Percentiles rank a stretch among this genome's conserved stretches.
phyloP scores from a whole-genome alignment of 2,888 invertebrate genomes.

The Rhagophthalmus giganteus region DNA sequence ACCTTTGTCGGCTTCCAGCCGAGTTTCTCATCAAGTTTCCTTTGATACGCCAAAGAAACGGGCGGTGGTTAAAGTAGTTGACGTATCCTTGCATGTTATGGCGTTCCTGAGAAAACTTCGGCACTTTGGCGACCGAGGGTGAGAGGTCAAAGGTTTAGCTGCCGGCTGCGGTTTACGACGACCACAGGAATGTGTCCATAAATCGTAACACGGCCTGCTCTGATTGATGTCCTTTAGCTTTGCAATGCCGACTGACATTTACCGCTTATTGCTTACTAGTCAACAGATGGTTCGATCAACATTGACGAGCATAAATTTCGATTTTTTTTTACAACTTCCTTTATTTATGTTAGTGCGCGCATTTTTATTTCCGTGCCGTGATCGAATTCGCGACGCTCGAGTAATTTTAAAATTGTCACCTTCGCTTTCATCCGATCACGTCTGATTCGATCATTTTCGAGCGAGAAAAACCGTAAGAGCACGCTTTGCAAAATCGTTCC shows the following conservation, averaged over 20 bases:
- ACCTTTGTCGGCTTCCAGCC: neutral
- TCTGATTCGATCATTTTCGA: too few species aligned
- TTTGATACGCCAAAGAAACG: too few species aligned
- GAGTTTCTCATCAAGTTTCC: neutral
- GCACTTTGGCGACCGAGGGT: slow-evolving; percentile 18
- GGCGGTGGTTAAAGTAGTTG: neutral
- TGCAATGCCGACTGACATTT: slow-evolving; percentile 28
- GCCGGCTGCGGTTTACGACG: slow-evolving; percentile 31
- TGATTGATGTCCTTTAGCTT: slow-evolving; percentile 31
- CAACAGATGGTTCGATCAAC: slow-evolving; percentile 28
- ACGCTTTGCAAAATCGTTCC: too few species aligned
- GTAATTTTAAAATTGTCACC: too few species aligned
- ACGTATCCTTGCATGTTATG: slow-evolving; percentile 3
- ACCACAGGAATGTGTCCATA: slow-evolving; percentile 33
- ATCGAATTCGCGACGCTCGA: too few species aligned
- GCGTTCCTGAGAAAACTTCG: slow-evolving; percentile 14
- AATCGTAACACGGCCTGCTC: slow-evolving; percentile 27
- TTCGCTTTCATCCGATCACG: too few species aligned
- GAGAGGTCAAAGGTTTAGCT: slow-evolving; percentile 32
- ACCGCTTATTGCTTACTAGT: slow-evolving; percentile 25
- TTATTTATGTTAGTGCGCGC: slow-evolving; percentile 1
- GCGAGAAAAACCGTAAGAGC: too few species aligned
- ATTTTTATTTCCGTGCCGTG: too few species aligned
- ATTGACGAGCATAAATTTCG: slow-evolving; percentile 17
- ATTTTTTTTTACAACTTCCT: slow-evolving; percentile 11